Evolutionary conservation across 2,113 vertebrate genomes (phyloP), one percentile per base, ranked within the genome.

Genomic region (Callocephalon fimbriatum): DNA sequence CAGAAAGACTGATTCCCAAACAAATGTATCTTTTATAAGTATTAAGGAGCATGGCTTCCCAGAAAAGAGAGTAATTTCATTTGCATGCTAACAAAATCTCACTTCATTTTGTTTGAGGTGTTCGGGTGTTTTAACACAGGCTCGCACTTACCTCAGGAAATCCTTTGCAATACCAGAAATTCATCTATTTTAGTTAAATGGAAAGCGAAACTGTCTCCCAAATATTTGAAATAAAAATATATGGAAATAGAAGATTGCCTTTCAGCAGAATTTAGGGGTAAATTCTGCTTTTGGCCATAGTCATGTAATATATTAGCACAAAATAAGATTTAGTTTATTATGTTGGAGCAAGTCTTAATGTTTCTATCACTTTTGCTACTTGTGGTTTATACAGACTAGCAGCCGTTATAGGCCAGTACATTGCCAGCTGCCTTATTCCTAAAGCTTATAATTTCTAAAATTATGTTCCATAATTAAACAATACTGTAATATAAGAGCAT

Each of bases 401-500:
- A 53, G 53, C 32, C 88, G 53, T 68, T 71, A 42, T 18, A 70
- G 67, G 53, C 9, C 59, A n/a, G 45, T 26, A 58, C 31, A 38
- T 18, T 61, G 31, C 61, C 89, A 79, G 74, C 76, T 79, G 53
- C 15, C 12, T 80, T 85, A 72, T 61, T 86, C 77, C 32, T 88
- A 80, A 92, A 87, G 15, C 45, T 63, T 71, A 12, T 65, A n/a
- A 89, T 72, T 91, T 93, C 91, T 86, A 75, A 92, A 90, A 77
- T 73, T 81, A 73, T 56, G 35, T 82, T 78, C 56, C 26, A 45
- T 62, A 95, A 95, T 95, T 87, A 95, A 96, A 78, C 81, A 88
- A 54, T 74, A 40, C 47, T 72, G 59, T 77, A 87, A 35, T 68
- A 62, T 42, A 67, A 86, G 56, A 91, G 67, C 40, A 89, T 92